These are phyloP conservation scores for Amblyopsis hoosieri DNA, from an alignment of 2,797 vertebrate species.

Conservation along the genomic window DNA sequence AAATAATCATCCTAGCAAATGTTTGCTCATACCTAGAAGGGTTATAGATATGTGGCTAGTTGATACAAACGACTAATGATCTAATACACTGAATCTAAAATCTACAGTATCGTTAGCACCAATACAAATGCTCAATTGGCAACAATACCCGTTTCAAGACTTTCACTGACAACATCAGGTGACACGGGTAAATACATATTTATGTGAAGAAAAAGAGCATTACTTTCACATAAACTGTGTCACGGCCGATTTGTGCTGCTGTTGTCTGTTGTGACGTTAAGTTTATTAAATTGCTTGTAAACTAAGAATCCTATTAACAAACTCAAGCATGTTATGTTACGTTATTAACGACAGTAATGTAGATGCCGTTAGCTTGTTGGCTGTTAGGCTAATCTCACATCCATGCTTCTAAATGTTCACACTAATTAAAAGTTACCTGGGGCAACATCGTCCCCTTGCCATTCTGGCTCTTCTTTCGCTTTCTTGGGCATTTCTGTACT, in stretches of 20 bases:
- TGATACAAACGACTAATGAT: not conserved
- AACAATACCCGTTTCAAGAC: not conserved
- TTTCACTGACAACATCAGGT: not conserved
- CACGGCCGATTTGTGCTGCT: not conserved
- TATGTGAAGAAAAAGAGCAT: slow-evolving; percentile 4
- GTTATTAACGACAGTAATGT: not conserved
- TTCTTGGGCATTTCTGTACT: slow-evolving; percentile 75
- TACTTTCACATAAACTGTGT: not conserved
- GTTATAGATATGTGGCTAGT: not conserved
- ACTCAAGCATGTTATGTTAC: no score
- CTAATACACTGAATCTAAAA: not conserved
- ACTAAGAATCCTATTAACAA: no score
- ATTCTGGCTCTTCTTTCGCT: slow-evolving; percentile 74
- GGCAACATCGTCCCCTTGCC: slow-evolving; percentile 73
- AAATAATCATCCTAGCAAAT: not conserved
- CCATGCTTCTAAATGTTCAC: not conserved
- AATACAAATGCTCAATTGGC: not conserved
- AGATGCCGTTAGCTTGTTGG: slow-evolving; percentile 23
- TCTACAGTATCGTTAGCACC: not conserved
- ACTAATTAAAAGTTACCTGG: slow-evolving; percentile 25
- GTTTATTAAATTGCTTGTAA: no score
- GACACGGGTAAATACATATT: not conserved
- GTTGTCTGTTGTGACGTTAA: not conserved
- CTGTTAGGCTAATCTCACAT: slow-evolving; percentile 4
- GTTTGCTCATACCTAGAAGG: not conserved